Conservation (phyloP, 2,888 invertebrate genomes). For the Copidosoma aretas region DNA sequence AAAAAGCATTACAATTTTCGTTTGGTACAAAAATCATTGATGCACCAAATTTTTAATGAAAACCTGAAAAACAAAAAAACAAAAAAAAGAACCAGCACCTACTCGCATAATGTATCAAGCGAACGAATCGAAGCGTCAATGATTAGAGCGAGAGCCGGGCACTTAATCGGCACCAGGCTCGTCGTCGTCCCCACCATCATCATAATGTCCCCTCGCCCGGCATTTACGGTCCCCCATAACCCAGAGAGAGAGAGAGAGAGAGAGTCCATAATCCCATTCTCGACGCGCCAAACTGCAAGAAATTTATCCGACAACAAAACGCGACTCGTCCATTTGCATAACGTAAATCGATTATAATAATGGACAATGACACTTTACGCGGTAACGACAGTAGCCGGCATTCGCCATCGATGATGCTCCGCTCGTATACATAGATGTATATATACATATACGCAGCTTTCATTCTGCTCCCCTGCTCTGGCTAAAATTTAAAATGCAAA, state of each 20-base stretch:
- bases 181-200: background rate
- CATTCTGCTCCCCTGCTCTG: background rate
- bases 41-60: no score
- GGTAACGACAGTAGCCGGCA: background rate
- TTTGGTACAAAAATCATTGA: no score
- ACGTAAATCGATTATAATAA: constrained; percentile 30
- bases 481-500: constrained; percentile 28
- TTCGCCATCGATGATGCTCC: background rate
- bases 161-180: no score
- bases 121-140: no score
- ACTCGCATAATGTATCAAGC: no score
- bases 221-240: background rate
- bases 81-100: no score
- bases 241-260: no score
- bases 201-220: background rate
- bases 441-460: background rate
- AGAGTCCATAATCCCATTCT: constrained; percentile 22
- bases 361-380: constrained; percentile 4
- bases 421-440: background rate
- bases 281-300: constrained; percentile 12
- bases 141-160: no score
- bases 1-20: no score
- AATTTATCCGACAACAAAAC: background rate
- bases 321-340: constrained; percentile 20
- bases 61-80: no score